These are phyloP conservation scores for Numenius arquata DNA, from an alignment of 2,113 vertebrate species.

Conservation along the genomic window DNA sequence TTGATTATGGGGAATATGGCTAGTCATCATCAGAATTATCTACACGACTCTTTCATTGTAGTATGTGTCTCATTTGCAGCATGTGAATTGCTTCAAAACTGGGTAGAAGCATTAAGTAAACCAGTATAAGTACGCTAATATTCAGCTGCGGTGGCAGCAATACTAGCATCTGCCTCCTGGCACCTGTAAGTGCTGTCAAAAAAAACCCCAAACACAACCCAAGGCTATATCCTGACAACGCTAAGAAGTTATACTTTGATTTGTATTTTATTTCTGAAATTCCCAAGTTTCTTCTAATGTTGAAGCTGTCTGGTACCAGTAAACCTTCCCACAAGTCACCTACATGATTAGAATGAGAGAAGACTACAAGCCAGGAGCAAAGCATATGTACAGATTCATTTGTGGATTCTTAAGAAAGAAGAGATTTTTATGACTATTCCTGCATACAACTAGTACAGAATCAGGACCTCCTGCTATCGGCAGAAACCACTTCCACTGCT, in stretches of 20 bases:
- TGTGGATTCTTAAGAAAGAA: neutral
- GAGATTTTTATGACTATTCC: neutral
- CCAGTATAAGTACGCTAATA: neutral
- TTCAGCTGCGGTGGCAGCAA: neutral
- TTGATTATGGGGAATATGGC: neutral
- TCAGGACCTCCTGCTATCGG: neutral
- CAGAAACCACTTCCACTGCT: neutral
- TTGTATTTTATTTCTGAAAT: neutral
- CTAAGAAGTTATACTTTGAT: neutral
- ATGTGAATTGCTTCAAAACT: neutral
- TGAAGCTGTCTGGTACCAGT: neutral
- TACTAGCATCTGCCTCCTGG: neutral
- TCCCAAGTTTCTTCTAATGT: neutral
- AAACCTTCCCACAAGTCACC: neutral
- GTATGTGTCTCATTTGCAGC: neutral
- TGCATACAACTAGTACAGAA: neutral
- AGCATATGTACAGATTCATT: neutral
- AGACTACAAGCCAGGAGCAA: neutral
- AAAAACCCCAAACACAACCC: neutral
- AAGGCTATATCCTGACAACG: neutral
- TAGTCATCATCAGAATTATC: neutral
- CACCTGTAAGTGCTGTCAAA: neutral
- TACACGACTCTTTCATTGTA: neutral
- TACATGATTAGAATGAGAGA: neutral
- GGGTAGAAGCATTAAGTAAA: fast-evolving